Evolutionary conservation across 2,113 vertebrate species (phyloP).

Genomic region (Mesocricetus auratus): DNA sequence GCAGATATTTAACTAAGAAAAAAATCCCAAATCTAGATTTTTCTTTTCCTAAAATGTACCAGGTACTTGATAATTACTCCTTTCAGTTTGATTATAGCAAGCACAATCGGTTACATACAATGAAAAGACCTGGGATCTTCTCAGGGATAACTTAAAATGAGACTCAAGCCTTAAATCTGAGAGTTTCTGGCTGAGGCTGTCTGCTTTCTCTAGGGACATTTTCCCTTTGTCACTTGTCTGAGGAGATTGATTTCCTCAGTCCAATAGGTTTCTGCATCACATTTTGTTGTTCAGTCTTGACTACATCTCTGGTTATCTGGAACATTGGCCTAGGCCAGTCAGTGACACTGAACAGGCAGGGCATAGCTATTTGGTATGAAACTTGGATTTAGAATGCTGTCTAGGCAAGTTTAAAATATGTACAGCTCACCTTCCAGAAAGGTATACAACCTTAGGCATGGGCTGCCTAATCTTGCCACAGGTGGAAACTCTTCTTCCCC

Average conservation of each 20-base stretch:
- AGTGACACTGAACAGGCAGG: neutral
- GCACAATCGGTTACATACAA: neutral
- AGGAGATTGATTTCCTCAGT: neutral
- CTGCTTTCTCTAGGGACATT: neutral
- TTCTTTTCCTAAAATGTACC: neutral
- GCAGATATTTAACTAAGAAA: neutral
- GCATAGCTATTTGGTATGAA: neutral
- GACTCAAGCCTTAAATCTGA: neutral
- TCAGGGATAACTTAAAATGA: neutral
- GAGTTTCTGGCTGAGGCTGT: neutral
- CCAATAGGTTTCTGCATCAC: neutral
- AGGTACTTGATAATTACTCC: neutral
- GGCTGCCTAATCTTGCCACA: accelerated
- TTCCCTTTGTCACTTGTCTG: neutral
- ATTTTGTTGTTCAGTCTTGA: neutral
- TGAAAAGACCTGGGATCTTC: neutral
- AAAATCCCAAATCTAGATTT: neutral
- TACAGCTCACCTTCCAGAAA: neutral
- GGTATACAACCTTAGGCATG: neutral
- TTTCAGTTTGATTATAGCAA: neutral
- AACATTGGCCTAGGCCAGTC: neutral
- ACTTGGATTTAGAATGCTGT: accelerated
- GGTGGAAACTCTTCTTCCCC: neutral
- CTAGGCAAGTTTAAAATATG: neutral
- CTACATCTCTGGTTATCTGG: neutral